Conservation (phyloP, 2,888 invertebrate species). For the Parthenolecanium corni region DNA sequence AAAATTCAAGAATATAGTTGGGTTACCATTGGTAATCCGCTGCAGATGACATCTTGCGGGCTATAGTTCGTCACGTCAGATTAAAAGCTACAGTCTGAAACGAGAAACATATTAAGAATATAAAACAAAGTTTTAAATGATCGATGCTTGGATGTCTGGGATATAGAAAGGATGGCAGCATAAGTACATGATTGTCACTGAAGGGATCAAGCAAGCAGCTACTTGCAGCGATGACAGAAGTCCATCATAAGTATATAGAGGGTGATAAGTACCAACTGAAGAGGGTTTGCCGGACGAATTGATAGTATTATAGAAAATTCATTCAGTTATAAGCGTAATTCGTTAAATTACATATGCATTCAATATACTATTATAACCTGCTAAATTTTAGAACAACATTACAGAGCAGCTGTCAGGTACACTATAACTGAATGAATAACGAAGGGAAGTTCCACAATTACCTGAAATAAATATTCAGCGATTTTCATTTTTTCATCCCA, state of each 20-base stretch:
- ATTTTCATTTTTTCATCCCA: not conserved
- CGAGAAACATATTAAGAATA: not conserved
- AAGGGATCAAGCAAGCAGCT: too few relatives aligned
- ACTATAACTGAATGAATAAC: not conserved
- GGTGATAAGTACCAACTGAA: too few relatives aligned
- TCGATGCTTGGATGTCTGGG: too few relatives aligned
- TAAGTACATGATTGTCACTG: too few relatives aligned
- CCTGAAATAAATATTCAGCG: not conserved
- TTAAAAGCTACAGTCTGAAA: too few relatives aligned
- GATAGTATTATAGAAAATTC: too few relatives aligned
- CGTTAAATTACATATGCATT: not conserved
- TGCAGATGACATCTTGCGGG: slow-evolving; percentile 40
- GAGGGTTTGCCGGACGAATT: too few relatives aligned
- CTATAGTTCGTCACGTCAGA: not conserved
- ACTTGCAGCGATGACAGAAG: too few relatives aligned
- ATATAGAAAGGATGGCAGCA: too few relatives aligned
- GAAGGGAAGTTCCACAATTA: not conserved
- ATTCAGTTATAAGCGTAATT: too few relatives aligned
- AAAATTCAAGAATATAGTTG: not conserved
- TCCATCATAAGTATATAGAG: too few relatives aligned
- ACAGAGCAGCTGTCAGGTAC: not conserved
- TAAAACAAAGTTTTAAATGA: not conserved
- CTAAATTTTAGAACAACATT: not conserved
- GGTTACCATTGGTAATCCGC: slow-evolving; percentile 43
- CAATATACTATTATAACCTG: not conserved